A percentile compares a stretch with the other conserved stretches of the same genome.
Evolutionary conservation across 2,888 invertebrate genomes (phyloP).

Genomic region (Altica lythri): DNA sequence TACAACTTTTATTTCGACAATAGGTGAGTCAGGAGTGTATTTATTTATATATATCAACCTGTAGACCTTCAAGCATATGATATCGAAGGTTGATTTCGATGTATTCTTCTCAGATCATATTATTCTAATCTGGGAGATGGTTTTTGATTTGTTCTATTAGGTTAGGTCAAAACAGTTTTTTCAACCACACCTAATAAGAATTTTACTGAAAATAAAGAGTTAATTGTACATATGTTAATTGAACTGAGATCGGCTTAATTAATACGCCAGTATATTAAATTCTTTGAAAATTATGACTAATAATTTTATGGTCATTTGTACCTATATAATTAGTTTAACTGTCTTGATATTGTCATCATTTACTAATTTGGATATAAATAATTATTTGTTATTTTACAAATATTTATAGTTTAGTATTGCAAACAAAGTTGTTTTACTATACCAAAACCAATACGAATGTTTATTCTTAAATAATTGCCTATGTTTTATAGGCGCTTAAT

Average conservation of each 20-base stretch:
- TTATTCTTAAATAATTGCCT: no score
- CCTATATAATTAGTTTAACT: conserved; percentile 24
- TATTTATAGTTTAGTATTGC: neutral
- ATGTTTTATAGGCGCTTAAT: no score
- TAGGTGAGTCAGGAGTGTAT: conserved; percentile 69
- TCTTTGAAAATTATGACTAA: conserved; percentile 27
- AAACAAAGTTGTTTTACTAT: no score
- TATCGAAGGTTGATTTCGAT: conserved; percentile 29
- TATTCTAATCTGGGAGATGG: neutral
- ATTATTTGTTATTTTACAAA: conserved; percentile 13
- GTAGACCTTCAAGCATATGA: conserved; percentile 38
- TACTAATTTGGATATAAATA: conserved; percentile 4
- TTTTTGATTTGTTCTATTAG: conserved; percentile 23
- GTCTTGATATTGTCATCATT: conserved; percentile 8
- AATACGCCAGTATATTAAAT: conserved; percentile 8
- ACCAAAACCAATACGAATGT: no score
- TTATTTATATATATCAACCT: conserved; percentile 36
- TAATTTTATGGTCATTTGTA: conserved; percentile 2
- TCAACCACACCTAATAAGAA: conserved; percentile 40
- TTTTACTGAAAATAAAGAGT: conserved; percentile 21
- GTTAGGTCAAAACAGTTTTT: conserved; percentile 30
- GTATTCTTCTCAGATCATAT: conserved; percentile 3
- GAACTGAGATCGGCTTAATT: conserved; percentile 20
- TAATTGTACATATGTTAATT: conserved; percentile 22
- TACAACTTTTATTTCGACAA: conserved; percentile 93